Conservation (phyloP, 1,140 invertebrate genomes). For the Aphis craccivora region DNA sequence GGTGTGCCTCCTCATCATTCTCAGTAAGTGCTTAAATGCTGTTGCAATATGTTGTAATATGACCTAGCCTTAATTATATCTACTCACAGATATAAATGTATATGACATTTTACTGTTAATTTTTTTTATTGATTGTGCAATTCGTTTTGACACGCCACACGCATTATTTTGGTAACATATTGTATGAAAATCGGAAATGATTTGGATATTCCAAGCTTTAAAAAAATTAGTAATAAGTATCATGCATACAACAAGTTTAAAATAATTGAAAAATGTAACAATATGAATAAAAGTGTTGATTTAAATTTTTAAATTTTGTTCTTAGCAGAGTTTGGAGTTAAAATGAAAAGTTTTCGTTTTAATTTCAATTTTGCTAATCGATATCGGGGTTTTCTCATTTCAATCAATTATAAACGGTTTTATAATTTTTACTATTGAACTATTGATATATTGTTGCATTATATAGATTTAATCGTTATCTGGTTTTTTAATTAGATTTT, state of each 20-base stretch:
- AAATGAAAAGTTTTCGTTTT: not conserved
- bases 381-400: not conserved
- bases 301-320: not conserved
- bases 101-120: not conserved
- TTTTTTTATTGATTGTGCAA: not conserved
- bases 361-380: not conserved
- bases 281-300: not conserved
- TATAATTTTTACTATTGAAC: too few species aligned
- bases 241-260: not conserved
- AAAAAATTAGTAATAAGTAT: not conserved
- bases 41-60: not conserved
- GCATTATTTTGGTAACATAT: too few species aligned
- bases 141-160: not conserved
- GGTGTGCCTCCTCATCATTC: constrained; percentile 91
- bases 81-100: not conserved
- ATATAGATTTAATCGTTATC: too few species aligned
- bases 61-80: too few species aligned
- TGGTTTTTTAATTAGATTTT: too few species aligned
- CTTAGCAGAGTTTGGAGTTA: not conserved
- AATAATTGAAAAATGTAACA: not conserved
- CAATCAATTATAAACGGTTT: not conserved
- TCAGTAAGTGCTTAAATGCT: constrained; percentile 82
- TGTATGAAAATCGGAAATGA: not conserved
- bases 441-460: too few species aligned
- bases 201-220: not conserved